phyloP scores from a whole-genome alignment of 2,888 invertebrate species.

The Tetropium fuscum region DNA sequence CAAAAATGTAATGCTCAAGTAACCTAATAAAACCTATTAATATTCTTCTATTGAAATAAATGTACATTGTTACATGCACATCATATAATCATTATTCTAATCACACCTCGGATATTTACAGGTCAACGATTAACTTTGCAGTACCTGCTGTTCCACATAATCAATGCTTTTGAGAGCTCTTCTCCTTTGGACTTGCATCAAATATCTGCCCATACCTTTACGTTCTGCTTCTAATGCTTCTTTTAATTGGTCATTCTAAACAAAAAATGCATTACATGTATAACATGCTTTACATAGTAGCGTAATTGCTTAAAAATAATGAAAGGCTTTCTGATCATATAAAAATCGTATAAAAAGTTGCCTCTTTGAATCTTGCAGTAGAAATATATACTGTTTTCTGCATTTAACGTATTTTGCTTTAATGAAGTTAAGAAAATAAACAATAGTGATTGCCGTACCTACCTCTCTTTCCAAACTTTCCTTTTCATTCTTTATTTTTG shows the following conservation, averaged over 20 bases:
- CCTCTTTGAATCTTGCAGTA: no score
- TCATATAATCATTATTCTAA: conserved; percentile 13
- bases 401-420: no score
- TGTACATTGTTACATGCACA: not conserved
- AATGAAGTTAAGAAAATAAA: no score
- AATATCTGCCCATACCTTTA: conserved; percentile 66
- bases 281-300: no score
- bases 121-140: no score
- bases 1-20: not conserved
- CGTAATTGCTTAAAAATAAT: no score
- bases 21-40: not conserved
- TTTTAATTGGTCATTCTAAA: conserved; percentile 70
- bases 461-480: conserved; percentile 71
- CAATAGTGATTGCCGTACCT: no score
- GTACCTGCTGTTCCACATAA: conserved; percentile 51
- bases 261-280: not conserved
- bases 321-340: no score
- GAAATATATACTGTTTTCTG: no score
- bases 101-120: no score
- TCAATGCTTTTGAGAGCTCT: conserved; percentile 33
- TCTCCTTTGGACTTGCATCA: conserved; percentile 53
- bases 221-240: conserved; percentile 69
- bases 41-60: not conserved
- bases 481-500: conserved; percentile 70
- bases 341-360: no score